Evolutionary conservation across 1,140 invertebrate species (phyloP).

Genomic region (Aphelenchoides besseyi): DNA sequence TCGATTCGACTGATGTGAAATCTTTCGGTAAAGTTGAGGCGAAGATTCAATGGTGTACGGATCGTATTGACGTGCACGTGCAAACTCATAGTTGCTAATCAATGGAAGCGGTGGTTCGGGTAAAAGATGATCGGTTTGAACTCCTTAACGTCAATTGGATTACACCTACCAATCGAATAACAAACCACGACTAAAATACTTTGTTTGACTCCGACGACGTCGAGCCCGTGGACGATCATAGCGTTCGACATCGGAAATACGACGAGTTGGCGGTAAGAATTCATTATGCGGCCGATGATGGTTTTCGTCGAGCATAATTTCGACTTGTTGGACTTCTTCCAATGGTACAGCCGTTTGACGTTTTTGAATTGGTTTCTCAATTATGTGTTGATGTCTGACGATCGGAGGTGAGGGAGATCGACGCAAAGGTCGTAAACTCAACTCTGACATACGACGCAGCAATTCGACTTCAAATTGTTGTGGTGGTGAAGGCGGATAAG

Average conservation of each 20-base stretch:
- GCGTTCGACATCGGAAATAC: neutral
- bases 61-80: neutral
- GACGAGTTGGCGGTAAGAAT: neutral
- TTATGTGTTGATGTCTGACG: too few species aligned
- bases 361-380: too few species aligned
- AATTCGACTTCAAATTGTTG: neutral
- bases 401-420: neutral
- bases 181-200: neutral
- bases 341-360: neutral
- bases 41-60: neutral
- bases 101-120: slow-evolving; percentile 12
- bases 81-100: neutral
- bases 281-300: neutral
- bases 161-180: neutral
- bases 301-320: neutral
- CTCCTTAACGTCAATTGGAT: neutral
- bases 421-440: slow-evolving; percentile 16
- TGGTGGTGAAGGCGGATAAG: neutral
- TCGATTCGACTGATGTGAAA: neutral
- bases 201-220: neutral
- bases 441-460: slow-evolving; percentile 13
- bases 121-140: slow-evolving; percentile 14
- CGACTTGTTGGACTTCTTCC: neutral
- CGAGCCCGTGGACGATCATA: neutral
- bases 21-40: neutral